Evolutionary conservation across 2,888 invertebrate species (phyloP), one percentile per base, ranked within the genome.

Genomic region (Geotrupes spiniger): DNA sequence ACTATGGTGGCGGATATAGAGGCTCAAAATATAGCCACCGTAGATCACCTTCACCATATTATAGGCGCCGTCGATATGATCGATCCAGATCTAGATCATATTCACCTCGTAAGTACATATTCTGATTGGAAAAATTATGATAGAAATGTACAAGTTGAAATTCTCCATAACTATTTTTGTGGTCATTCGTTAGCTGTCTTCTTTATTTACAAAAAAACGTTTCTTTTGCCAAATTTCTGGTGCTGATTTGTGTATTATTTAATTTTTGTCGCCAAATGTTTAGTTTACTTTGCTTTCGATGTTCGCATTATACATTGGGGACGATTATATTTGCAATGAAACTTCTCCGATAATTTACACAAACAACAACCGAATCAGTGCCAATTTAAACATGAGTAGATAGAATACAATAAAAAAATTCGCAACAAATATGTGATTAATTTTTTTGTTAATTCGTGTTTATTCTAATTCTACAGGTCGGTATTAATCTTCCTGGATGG

Each of bases 21-120:
- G 76, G 77, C 66, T 75, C 77, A 68, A 72, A 76, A 56, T 77
- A 78, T 71, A 74, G 80, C 41, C 78, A 78, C 69, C 77, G 83
- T 57, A 80, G 83, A 40, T 82, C 87, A 39, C 87, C 87, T 25
- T 87, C 87, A 42, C 87, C 87, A 50, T 84, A 86, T 74, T 83
- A 84, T 63, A 78, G 82, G 61, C 74, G 81, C 49, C 76, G 83
- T 53, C 83, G 84, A 62, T 84, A 86, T 70, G 87, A 87, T 59
- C 80, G 87, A 49, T 87, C 88, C 57, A 83, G 88, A 63, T 89
- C 84, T 48, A 76, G 83, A 48, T 83, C 89, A 55, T 87, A 87
- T 74, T 85, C 87, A 63, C 89, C 88, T 72, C 86, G 87, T 88
- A 83, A 87, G 87, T 87, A 73, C 39, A 4, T 21, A 21, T 21